phyloP scores from a whole-genome alignment of 2,113 vertebrate species.

The Chaenogobius annularis region DNA sequence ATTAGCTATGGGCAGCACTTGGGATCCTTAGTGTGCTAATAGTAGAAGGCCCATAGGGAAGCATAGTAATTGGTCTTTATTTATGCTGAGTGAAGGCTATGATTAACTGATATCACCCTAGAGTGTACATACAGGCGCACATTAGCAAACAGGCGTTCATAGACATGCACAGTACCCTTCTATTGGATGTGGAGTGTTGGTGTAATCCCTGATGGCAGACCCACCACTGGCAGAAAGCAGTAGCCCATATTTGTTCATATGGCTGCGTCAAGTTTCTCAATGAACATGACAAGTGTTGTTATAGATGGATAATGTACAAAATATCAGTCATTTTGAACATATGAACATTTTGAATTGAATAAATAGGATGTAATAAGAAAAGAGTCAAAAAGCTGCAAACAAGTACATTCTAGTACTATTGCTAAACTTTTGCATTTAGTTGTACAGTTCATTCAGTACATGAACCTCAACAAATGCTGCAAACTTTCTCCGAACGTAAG shows the following conservation, averaged over 20 bases:
- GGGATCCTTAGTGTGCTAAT: constrained; percentile 71
- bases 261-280: not conserved
- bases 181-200: constrained; percentile 41
- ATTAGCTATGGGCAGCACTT: constrained; percentile 62
- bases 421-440: no score
- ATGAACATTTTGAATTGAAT: not conserved
- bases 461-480: not conserved
- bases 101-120: constrained; percentile 76
- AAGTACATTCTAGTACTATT: no score
- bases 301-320: not conserved
- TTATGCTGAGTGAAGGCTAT: constrained; percentile 76
- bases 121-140: constrained; percentile 57
- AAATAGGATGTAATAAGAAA: not conserved
- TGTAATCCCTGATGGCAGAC: constrained; percentile 60
- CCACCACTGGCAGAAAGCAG: constrained; percentile 40
- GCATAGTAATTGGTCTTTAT: constrained; percentile 76
- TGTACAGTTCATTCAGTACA: no score
- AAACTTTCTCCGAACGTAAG: no score
- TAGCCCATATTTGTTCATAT: not conserved
- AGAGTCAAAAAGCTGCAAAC: not conserved
- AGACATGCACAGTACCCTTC: constrained; percentile 31
- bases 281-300: not conserved
- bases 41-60: constrained; percentile 65
- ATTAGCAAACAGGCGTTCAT: constrained; percentile 31
- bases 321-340: not conserved